Base-by-base conservation (phyloP, 2,888 invertebrate species). In the Drosophila differens region DNA sequence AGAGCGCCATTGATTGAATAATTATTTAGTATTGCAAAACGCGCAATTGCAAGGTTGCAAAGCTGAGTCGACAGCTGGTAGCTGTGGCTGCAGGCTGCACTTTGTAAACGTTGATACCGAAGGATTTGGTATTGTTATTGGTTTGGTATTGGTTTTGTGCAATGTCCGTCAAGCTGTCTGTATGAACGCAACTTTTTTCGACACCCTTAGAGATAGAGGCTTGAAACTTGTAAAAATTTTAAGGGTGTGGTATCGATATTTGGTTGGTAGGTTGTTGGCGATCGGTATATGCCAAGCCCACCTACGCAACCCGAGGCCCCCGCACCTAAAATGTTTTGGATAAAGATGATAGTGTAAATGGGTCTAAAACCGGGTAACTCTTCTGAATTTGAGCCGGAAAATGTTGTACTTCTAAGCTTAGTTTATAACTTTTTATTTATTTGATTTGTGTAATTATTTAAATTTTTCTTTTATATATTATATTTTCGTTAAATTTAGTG, bases 401-500 rank as follows among this genome's bases (percentile, higher is more conserved):
- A 47, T 25, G 16, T 16, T 7, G 16, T 47, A 25, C 22, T 47
- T 47, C 14, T 7, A 14, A 22, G 9, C 14, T 47, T 25, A 25
- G 9, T 25, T 25, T 47, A 47, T 47, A 16, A 9, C 0, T 47
- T 47, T 62, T 25, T 47, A 47, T 64, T 68, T n/a, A 37, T 67
- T 6, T 47, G 16, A 37, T 47, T 54, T 54, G 4, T 51, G 33
- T 58, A 44, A 51, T 53, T 74, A 47, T 61, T 62, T 37, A 0
- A 35, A 49, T 70, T 64, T 54, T 32, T n/a, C 28, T n/a, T 19
- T 61, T 65, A 53, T 22, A 54, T 76, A 39, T 58, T 25, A 28
- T 9, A 39, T n/a, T n/a, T 61, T 65, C 61, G 39, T 58, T 76
- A 32, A 39, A 70, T 76, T 64, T 70, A 75, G 75, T 75, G 58